Evolutionary conservation across 2,113 vertebrate species (phyloP), one percentile per base, ranked within the genome.

Genomic region (Herpetotheres cachinnans): DNA sequence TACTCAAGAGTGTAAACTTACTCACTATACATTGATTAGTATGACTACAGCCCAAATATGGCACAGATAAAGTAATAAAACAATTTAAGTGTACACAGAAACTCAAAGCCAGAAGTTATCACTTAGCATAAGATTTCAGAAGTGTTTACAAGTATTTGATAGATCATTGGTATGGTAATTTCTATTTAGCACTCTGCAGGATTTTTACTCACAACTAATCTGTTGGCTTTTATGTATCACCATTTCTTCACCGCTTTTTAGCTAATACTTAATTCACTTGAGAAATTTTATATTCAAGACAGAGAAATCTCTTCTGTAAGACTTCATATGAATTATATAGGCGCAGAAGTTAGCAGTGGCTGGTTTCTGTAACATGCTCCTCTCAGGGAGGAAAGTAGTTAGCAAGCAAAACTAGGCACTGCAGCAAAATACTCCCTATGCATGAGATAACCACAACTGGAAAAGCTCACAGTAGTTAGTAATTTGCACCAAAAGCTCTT

Each of bases 291-390:
- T 12, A 36, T 18, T 49, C 49, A 52, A 56, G 52, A 6, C 8
- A 67, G 24, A 83, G 24, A 74, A 62, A 24, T 40, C 12, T 42
- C 17, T 79, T 19, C 52, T 71, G 29, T 19, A 76, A 67, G 66
- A 42, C 13, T 76, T n/a, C 27, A 13, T 3, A 25, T 0, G 8
- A 86, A 55, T 32, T 12, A 8, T 0, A 32, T 5, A 61, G 25
- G 50, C 50, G 59, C 16, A 72, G 44, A 20, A 66, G 17, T 0
- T 0, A 16, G 73, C 34, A 70, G 38, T 3, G 27, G 52, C 12
- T 22, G 32, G 16, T 30, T 85, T 61, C 36, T 19, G 13, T 4
- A 55, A 62, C 10, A 27, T 10, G 6, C 20, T 66, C 9, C 65
- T 42, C 52, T 36, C 47, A 56, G 6, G 50, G 14, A 40, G 5